A percentile compares a stretch with the other conserved stretches of the same genome.
These are phyloP conservation scores for Solen grandis DNA, from an alignment of 1,140 invertebrate genomes.

Conservation along the genomic window DNA sequence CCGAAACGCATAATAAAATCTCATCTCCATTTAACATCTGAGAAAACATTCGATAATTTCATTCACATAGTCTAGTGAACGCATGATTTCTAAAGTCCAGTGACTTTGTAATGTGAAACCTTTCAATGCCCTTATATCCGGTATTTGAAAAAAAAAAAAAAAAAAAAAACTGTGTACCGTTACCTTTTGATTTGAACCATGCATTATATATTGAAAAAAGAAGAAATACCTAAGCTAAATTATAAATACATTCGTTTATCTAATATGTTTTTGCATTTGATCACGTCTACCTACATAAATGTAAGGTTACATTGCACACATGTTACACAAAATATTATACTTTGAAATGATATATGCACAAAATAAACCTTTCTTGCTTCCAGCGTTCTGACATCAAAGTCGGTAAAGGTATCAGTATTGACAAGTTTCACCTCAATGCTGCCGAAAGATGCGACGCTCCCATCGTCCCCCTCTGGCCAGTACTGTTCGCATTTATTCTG, in stretches of 20 bases:
- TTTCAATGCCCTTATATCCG: no score
- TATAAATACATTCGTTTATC: no score
- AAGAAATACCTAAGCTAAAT: no score
- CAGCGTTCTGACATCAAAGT: constrained; percentile 35
- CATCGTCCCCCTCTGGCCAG: constrained; percentile 42
- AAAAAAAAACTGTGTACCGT: no score
- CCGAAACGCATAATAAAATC: background rate
- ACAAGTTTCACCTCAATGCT: constrained; percentile 29
- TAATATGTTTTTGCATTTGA: constrained; percentile 26
- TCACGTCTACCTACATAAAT: no score
- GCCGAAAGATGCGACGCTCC: constrained; percentile 30
- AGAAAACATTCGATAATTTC: no score
- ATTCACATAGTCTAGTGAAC: no score
- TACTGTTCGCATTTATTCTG: constrained; percentile 95
- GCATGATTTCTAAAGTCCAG: no score
- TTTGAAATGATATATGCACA: background rate
- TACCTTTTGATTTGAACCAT: no score
- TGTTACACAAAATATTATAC: background rate
- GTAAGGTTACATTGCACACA: background rate
- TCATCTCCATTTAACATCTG: background rate
- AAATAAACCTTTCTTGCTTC: background rate
- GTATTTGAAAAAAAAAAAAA: no score
- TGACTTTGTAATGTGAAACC: no score
- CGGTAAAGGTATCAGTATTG: background rate
- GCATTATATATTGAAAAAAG: no score